Percentiles rank a stretch among this genome's conserved stretches.
Evolutionary conservation across 2,888 invertebrate genomes (phyloP).

Genomic region (Melanotus villosus): DNA sequence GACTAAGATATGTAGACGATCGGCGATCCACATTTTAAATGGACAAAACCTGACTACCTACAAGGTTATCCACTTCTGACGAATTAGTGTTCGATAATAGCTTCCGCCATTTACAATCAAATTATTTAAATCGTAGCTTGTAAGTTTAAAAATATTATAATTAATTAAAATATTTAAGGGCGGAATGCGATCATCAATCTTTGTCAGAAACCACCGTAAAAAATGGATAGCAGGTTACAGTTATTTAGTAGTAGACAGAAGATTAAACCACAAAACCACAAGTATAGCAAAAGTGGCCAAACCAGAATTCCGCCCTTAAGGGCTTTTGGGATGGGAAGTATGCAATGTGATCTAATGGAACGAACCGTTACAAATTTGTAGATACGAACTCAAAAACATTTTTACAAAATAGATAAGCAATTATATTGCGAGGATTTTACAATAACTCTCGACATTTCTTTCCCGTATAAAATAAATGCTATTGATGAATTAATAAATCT

Average conservation of each 20-base stretch:
- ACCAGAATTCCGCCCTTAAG: conserved; percentile 6
- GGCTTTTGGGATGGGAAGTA: background rate
- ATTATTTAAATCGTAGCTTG: conserved; percentile 1
- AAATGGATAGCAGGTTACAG: background rate
- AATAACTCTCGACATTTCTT: background rate
- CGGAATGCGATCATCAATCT: background rate
- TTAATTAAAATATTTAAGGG: conserved; percentile 6
- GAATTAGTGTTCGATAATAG: conserved; percentile 20
- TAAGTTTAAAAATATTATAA: background rate
- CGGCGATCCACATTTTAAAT: conserved; percentile 23
- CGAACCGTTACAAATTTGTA: too few relatives aligned
- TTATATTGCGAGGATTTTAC: background rate
- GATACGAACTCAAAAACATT: background rate
- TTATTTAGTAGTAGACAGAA: conserved; percentile 6
- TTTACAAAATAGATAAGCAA: too few relatives aligned
- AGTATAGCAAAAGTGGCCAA: background rate
- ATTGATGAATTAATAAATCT: conserved; percentile 12
- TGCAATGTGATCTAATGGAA: too few relatives aligned
- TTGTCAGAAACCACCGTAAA: background rate
- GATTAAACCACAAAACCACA: conserved; percentile 12
- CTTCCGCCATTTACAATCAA: conserved; percentile 24
- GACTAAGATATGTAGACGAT: conserved; percentile 8
- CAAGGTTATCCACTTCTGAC: conserved; percentile 19
- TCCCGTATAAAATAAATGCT: background rate
- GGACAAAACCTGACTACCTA: conserved; percentile 20